Base-by-base conservation (phyloP, 2,888 invertebrate species). In the Stenchaetothrips biformis region DNA sequence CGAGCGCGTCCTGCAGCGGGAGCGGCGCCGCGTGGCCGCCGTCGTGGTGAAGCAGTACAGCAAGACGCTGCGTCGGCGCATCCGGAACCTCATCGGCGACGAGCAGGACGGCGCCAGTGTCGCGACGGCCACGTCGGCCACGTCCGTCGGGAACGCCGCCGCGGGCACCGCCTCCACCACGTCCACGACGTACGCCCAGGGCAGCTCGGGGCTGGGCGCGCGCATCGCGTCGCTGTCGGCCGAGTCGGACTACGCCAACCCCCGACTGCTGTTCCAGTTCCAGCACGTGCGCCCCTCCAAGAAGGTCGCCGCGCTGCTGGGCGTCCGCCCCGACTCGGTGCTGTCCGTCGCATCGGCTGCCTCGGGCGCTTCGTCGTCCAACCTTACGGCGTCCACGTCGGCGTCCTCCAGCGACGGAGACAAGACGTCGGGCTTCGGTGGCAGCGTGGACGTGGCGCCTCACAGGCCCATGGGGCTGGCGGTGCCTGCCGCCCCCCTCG, bases 231-330 rank as follows among this genome's bases (percentile, higher is more conserved):
- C 87, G 79, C 85, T 86, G 27, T 83, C 84, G 77, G 86, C 86
- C 48, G 92, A 94, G 83, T 92, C 94, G 0, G 95, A 96, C 85
- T 96, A 96, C 84, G 94, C 93, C 0, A 94, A 95, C 86, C 95
- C 95, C 0, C 91, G 92, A 79, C 91, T 92, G 25, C 87, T 95
- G 27, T 90, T 90, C 77, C 87, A 89, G 7, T 87, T 84, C 77
- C 80, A 82, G 67, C 82, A 82, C 80, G 85, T 85, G 53, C 83
- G 83, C 48, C 84, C 83, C 11, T 83, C 84, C 4, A 83, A 83
- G 77, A 84, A 84, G 81, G 84, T 84, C 9, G 84, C 84, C 13
- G 82, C 83, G 27, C 81, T 84, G 27, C 82, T 84, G n/a, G 84
- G 85, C 21, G 83, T 85, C n/a, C 82, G 87, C 79, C 86, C 87